Conservation (phyloP, 2,797 vertebrate species). For the Nannoperca obscura region DNA sequence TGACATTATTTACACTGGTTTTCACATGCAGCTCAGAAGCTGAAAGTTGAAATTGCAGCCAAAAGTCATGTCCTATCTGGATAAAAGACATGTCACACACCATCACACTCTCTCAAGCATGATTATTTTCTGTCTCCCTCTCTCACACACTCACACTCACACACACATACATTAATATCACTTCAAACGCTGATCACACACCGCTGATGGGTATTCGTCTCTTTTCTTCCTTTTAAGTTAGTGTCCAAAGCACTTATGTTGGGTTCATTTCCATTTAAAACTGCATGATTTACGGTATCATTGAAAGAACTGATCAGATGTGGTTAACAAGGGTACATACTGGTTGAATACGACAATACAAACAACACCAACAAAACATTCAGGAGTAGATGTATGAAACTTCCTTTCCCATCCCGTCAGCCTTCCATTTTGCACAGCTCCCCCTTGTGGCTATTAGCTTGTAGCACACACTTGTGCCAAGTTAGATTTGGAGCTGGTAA, state of each 20-base stretch:
- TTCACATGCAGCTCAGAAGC: slow-evolving; percentile 87
- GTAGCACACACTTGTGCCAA: slow-evolving; percentile 49
- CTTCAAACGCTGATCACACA: slow-evolving; percentile 64
- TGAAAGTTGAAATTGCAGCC: slow-evolving; percentile 80
- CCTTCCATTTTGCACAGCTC: slow-evolving; percentile 67
- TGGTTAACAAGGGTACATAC: slow-evolving; percentile 69
- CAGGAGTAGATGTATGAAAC: slow-evolving; percentile 58
- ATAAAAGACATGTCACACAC: slow-evolving; percentile 69
- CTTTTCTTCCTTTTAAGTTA: slow-evolving; percentile 68
- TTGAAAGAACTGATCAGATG: slow-evolving; percentile 65
- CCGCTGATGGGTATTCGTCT: slow-evolving; percentile 48
- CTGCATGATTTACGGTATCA: slow-evolving; percentile 57
- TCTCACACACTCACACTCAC: slow-evolving; percentile 9
- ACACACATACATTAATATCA: slow-evolving; percentile 31
- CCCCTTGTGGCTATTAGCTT: slow-evolving; percentile 71
- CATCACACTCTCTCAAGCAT: slow-evolving; percentile 41
- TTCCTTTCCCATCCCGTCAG: slow-evolving; percentile 57
- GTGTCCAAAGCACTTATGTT: slow-evolving; percentile 71
- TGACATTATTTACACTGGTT: slow-evolving; percentile 86
- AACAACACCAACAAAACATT: slow-evolving; percentile 71
- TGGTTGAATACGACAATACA: slow-evolving; percentile 67
- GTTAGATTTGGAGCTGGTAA: slow-evolving; percentile 31
- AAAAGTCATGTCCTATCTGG: slow-evolving; percentile 67
- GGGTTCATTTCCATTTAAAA: slow-evolving; percentile 71
- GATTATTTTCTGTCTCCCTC: slow-evolving; percentile 23